These are phyloP conservation scores for Notoglanidium macrostoma DNA, from an alignment of 2,797 vertebrate species.

Conservation along the genomic window DNA sequence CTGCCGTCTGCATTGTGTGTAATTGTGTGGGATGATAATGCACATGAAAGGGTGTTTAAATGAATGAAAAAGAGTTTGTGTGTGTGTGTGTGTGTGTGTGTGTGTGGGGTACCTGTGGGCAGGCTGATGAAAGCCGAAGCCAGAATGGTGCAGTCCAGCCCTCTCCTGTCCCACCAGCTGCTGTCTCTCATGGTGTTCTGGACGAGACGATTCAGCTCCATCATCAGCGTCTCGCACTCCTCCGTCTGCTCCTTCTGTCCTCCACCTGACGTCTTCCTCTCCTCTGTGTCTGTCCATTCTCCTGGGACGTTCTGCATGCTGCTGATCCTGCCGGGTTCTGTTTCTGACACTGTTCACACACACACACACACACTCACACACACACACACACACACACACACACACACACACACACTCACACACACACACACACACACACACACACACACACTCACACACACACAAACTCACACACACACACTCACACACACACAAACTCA, in stretches of 20 bases:
- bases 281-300: slow-evolving; percentile 44
- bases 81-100: neutral
- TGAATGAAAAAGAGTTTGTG: neutral
- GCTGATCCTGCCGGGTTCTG: neutral
- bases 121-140: slow-evolving; percentile 77
- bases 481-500: neutral
- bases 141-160: slow-evolving; percentile 84
- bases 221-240: slow-evolving; percentile 78
- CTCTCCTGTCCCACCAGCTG: slow-evolving; percentile 93
- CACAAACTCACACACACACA: neutral
- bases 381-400: neutral
- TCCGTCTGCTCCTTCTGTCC: neutral
- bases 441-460: too few species aligned
- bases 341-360: slow-evolving; percentile 1
- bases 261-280: neutral
- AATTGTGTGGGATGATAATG: neutral
- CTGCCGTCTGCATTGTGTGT: neutral
- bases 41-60: neutral
- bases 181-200: slow-evolving; percentile 79
- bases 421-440: slow-evolving; percentile 1
- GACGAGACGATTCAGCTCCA: slow-evolving; percentile 83
- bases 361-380: neutral
- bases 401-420: neutral
- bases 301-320: slow-evolving; percentile 60
- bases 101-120: slow-evolving; percentile 75